phyloP scores from a whole-genome alignment of 2,113 vertebrate species.

The Poicephalus meyeri region DNA sequence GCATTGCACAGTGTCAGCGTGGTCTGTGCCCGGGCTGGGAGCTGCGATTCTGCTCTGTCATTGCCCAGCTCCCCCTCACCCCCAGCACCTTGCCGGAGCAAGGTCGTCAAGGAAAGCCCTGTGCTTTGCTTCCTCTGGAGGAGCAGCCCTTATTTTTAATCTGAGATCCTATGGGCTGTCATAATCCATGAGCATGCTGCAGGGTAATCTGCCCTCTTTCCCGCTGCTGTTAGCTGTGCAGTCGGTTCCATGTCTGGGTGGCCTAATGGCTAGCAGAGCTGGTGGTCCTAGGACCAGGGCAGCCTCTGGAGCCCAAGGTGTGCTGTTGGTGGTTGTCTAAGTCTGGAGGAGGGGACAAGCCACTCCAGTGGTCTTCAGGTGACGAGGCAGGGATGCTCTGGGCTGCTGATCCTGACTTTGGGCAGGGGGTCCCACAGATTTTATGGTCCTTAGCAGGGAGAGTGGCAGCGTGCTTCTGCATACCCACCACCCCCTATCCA shows the following conservation, averaged over 20 bases:
- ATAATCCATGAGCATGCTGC: neutral
- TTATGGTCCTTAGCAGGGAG: neutral
- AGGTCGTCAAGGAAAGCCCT: neutral
- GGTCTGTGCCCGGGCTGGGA: neutral
- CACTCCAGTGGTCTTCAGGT: neutral
- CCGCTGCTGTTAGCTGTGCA: neutral
- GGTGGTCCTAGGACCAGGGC: neutral
- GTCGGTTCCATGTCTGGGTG: neutral
- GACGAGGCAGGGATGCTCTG: neutral
- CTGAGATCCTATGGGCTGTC: neutral
- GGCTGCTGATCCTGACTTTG: neutral
- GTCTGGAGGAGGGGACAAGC: neutral
- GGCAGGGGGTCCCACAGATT: neutral
- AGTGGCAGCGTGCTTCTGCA: neutral
- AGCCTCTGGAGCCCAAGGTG: rapidly evolving
- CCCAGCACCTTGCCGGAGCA: neutral
- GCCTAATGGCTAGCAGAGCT: neutral
- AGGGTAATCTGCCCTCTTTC: neutral
- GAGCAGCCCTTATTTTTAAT: neutral
- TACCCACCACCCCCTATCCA: neutral
- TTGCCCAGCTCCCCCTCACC: neutral
- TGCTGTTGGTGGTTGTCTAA: rapidly evolving
- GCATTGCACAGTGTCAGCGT: neutral
- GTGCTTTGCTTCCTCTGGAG: neutral
- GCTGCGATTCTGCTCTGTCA: neutral